Percentiles rank a stretch among this genome's conserved stretches.
These are phyloP conservation scores for Chrysotoxum bicinctum DNA, from an alignment of 2,888 invertebrate genomes.

Conservation along the genomic window DNA sequence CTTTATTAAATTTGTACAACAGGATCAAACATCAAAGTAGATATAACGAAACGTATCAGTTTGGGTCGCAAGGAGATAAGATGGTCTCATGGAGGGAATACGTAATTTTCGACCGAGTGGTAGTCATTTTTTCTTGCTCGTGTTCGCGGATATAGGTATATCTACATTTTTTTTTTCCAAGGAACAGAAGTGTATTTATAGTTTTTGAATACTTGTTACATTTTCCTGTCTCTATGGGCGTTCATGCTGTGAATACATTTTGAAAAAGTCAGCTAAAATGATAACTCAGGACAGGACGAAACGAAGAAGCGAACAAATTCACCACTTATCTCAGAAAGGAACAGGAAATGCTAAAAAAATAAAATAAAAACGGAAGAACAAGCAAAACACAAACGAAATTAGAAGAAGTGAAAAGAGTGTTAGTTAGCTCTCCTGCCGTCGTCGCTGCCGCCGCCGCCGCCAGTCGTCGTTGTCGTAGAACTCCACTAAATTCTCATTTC, in stretches of 20 bases:
- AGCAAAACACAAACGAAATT: constrained; percentile 45
- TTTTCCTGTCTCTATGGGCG: constrained; percentile 7
- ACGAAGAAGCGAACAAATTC: neutral
- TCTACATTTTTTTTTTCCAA: constrained; percentile 29
- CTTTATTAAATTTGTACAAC: constrained; percentile 71
- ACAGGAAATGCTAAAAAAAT: constrained; percentile 39
- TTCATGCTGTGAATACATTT: neutral
- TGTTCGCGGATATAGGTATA: constrained; percentile 7
- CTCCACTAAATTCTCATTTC: constrained; percentile 70
- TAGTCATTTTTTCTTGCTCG: neutral
- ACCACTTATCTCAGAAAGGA: constrained; percentile 18
- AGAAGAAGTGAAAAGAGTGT: constrained; percentile 63
- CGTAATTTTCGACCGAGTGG: constrained; percentile 31
- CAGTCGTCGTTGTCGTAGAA: constrained; percentile 7
- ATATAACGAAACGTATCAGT: constrained; percentile 58
- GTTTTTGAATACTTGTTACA: constrained; percentile 25
- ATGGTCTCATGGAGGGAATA: constrained; percentile 51
- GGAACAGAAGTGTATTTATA: neutral
- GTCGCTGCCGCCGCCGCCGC: neutral
- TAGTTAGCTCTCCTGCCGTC: constrained; percentile 46
- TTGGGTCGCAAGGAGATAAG: constrained; percentile 38
- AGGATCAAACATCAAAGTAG: constrained; percentile 60
- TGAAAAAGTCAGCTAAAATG: constrained; percentile 28
- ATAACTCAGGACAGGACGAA: neutral
- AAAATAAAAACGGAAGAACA: constrained; percentile 15